phyloP scores from a whole-genome alignment of 1,140 invertebrate genomes.

The Cotesia chilonis region DNA sequence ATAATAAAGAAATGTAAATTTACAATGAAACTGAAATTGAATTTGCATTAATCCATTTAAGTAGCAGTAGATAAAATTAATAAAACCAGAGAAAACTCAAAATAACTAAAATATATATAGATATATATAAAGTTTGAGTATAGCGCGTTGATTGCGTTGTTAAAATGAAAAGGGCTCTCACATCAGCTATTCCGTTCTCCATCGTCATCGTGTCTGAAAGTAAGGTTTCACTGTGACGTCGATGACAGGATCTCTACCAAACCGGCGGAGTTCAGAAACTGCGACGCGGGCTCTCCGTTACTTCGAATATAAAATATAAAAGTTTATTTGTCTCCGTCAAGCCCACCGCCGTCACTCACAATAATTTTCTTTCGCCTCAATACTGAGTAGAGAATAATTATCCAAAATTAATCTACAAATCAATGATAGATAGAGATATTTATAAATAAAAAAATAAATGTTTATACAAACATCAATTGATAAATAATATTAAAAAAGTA shows the following conservation, averaged over 20 bases:
- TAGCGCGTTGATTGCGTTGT: background rate
- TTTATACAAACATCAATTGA: no score
- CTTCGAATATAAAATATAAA: slow-evolving; percentile 15
- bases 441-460: no score
- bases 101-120: no score
- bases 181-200: background rate
- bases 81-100: no score
- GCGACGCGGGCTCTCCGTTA: slow-evolving; percentile 10
- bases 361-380: background rate
- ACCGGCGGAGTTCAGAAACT: slow-evolving; percentile 26
- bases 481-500: no score
- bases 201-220: slow-evolving; percentile 12
- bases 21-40: no score
- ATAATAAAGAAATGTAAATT: no score
- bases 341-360: background rate
- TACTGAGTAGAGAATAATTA: background rate
- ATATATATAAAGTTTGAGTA: no score
- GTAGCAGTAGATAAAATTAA: no score
- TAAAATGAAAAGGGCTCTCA: slow-evolving; percentile 12
- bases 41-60: no score
- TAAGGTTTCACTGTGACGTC: slow-evolving; percentile 26
- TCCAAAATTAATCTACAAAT: no score
- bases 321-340: background rate
- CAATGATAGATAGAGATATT: no score
- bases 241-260: slow-evolving; percentile 24